Percentiles rank a stretch among this genome's conserved stretches.
These are phyloP conservation scores for Heliconius cydno DNA, from an alignment of 2,888 invertebrate genomes.

Conservation along the genomic window DNA sequence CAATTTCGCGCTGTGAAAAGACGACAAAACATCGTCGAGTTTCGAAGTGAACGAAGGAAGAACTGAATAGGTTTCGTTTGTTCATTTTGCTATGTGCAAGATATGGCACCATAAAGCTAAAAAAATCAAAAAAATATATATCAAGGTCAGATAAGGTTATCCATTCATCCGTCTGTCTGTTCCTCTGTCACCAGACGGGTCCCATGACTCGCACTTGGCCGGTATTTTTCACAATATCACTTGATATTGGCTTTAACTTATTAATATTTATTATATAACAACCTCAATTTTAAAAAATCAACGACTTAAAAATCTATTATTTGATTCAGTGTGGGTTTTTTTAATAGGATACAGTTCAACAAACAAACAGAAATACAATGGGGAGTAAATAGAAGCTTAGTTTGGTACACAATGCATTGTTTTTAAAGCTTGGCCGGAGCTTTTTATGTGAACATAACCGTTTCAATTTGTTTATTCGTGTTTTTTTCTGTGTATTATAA, in stretches of 20 bases:
- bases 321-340: background rate
- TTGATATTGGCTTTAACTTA: background rate
- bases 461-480: background rate
- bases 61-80: too few species aligned
- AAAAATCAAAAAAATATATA: too few species aligned
- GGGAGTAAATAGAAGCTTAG: conserved; percentile 25
- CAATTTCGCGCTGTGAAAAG: too few species aligned
- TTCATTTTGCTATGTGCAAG: too few species aligned
- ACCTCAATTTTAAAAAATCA: background rate
- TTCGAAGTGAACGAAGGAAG: too few species aligned
- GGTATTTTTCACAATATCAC: too few species aligned
- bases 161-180: too few species aligned
- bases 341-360: background rate
- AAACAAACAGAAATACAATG: conserved; percentile 24
- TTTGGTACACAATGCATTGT: conserved; percentile 19
- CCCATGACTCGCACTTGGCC: too few species aligned
- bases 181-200: too few species aligned
- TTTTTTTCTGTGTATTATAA: background rate
- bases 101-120: too few species aligned
- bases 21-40: too few species aligned
- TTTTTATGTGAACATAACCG: conserved; percentile 13
- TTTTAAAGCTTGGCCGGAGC: conserved; percentile 18
- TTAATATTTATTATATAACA: background rate
- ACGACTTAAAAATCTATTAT: background rate
- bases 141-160: too few species aligned